Evolutionary conservation across 2,888 invertebrate genomes (phyloP).

Genomic region (Chouioia cunea): DNA sequence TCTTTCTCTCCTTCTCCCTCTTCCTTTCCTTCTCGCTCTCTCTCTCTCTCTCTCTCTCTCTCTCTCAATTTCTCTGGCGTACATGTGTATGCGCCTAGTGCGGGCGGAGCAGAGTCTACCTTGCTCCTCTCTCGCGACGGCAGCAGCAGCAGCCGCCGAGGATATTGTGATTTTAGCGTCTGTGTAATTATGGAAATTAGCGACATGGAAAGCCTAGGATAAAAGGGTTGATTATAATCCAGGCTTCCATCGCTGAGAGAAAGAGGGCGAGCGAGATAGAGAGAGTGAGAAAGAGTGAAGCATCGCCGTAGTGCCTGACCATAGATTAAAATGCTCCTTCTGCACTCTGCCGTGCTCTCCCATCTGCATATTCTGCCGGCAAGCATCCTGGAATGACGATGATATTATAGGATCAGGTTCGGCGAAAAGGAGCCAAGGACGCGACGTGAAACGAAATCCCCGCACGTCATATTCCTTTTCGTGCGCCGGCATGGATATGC

Average conservation of each 20-base stretch:
- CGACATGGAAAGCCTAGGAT: constrained; percentile 70
- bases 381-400: constrained; percentile 57
- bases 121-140: constrained; percentile 66
- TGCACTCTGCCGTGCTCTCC: constrained; percentile 56
- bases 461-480: constrained; percentile 38
- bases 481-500: constrained; percentile 33
- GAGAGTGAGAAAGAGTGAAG: constrained; percentile 45
- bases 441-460: constrained; percentile 49
- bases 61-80: too few species aligned
- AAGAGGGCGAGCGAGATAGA: constrained; percentile 53
- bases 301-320: constrained; percentile 55
- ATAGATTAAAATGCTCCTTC: constrained; percentile 68
- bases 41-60: background rate
- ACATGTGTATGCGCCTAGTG: constrained; percentile 32
- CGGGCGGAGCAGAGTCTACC: constrained; percentile 65
- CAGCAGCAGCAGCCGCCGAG: constrained; percentile 40
- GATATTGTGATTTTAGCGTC: constrained; percentile 70
- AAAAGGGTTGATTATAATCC: constrained; percentile 70
- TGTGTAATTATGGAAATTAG: constrained; percentile 70
- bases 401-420: constrained; percentile 60
- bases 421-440: constrained; percentile 44
- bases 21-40: constrained; percentile 2
- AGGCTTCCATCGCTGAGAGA: constrained; percentile 53
- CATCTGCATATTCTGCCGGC: constrained; percentile 52
- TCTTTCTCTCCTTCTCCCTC: constrained; percentile 28